These are phyloP conservation scores for honey bee (Apis mellifera) DNA, from an alignment of 1,140 invertebrate species.

Conservation along the genomic window DNA sequence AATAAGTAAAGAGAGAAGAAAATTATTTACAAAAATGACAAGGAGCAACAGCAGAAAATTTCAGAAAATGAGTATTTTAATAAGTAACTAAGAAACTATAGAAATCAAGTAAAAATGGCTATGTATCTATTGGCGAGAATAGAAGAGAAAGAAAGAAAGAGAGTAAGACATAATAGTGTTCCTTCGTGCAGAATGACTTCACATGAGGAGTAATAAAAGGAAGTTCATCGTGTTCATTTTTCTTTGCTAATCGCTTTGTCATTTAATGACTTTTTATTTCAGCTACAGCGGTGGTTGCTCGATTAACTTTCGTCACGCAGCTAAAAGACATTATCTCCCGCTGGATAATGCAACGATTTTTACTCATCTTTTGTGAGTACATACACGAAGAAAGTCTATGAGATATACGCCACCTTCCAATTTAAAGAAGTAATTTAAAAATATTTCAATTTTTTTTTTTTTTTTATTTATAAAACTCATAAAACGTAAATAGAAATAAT, in stretches of 20 bases:
- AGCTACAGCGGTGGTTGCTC: neutral
- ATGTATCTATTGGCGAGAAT: neutral
- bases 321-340: neutral
- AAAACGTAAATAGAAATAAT: neutral
- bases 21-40: too few relatives aligned
- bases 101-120: neutral
- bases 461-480: neutral
- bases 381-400: neutral
- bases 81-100: neutral
- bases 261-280: constrained; percentile 24
- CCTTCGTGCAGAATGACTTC: neutral
- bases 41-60: too few relatives aligned
- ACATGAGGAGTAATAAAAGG: constrained; percentile 11
- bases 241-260: neutral
- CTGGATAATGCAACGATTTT: constrained; percentile 22
- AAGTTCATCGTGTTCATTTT: constrained; percentile 2
- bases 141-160: neutral
- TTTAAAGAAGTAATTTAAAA: neutral
- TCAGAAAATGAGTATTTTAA: neutral
- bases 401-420: too few relatives aligned
- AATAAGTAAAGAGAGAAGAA: neutral
- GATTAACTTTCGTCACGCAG: constrained; percentile 16
- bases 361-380: neutral
- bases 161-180: neutral
- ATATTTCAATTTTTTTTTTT: neutral